These are phyloP conservation scores for Troglohyphantes excavatus DNA, from an alignment of 2,888 invertebrate species.

Conservation along the genomic window DNA sequence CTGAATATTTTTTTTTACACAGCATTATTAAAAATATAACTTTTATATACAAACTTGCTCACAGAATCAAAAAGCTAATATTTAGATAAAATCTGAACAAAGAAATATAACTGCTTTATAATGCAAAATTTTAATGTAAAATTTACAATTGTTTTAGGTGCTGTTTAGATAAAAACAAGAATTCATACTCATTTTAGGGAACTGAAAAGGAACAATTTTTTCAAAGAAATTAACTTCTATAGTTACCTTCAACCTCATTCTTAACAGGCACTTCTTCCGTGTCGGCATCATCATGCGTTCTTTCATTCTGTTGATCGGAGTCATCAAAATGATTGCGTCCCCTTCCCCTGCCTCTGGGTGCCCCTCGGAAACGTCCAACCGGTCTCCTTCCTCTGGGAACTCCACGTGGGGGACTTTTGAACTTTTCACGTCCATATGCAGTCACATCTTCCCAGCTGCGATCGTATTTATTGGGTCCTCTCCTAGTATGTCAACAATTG, in stretches of 20 bases:
- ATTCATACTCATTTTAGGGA: not conserved
- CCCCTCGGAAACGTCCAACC: constrained; percentile 45
- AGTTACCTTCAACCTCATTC: constrained; percentile 35
- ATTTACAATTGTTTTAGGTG: too few species aligned
- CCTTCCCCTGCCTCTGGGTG: constrained; percentile 66
- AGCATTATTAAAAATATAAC: too few species aligned
- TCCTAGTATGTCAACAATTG: constrained; percentile 84
- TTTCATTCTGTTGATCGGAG: not conserved
- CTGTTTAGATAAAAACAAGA: not conserved
- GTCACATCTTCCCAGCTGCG: constrained; percentile 96
- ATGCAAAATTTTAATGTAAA: too few species aligned
- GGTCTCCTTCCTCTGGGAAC: constrained; percentile 55
- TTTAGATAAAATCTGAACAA: too few species aligned
- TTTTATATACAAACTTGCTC: too few species aligned
- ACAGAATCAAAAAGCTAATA: too few species aligned
- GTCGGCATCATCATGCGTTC: not conserved
- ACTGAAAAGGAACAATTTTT: not conserved
- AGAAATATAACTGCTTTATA: too few species aligned
- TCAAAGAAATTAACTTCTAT: not conserved
- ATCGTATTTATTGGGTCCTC: constrained; percentile 95
- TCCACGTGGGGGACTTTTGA: constrained; percentile 42
- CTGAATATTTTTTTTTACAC: too few species aligned
- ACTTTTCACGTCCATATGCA: constrained; percentile 87
- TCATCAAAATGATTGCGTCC: constrained; percentile 25
- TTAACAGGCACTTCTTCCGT: constrained; percentile 36